Evolutionary conservation across 2,888 invertebrate genomes (phyloP).

Genomic region (Ditula angustiorana): DNA sequence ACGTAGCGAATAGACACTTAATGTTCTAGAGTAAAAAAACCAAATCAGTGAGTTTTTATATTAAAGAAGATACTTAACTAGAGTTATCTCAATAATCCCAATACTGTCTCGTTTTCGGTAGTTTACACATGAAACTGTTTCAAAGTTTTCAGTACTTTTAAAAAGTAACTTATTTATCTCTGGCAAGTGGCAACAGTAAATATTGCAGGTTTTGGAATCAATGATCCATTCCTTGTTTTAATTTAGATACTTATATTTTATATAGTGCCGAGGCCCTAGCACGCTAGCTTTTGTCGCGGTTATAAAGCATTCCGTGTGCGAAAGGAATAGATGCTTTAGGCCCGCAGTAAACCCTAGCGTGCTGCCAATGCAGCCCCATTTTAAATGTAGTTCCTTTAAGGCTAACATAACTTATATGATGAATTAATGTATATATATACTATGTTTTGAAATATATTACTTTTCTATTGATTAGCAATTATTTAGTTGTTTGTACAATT

Average conservation of each 20-base stretch:
- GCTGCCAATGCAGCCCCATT: no score
- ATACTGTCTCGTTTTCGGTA: background rate
- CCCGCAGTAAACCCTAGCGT: no score
- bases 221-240: background rate
- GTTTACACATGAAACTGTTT: background rate
- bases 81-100: background rate
- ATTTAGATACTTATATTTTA: background rate
- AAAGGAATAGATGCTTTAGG: no score
- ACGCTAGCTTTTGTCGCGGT: no score
- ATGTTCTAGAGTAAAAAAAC: background rate
- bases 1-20: background rate
- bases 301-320: no score
- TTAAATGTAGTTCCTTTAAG: slow-evolving; percentile 3
- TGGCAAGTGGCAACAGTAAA: background rate
- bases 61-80: background rate
- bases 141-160: background rate
- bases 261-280: no score
- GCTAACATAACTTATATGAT: background rate
- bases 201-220: background rate
- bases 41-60: background rate
- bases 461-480: slow-evolving; percentile 61
- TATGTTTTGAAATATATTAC: slow-evolving; percentile 52
- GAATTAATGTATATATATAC: slow-evolving; percentile 22
- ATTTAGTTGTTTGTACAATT: slow-evolving; percentile 59
- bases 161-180: background rate